These are phyloP conservation scores for Cephus rjabovi DNA, from an alignment of 2,888 invertebrate genomes.

Conservation along the genomic window DNA sequence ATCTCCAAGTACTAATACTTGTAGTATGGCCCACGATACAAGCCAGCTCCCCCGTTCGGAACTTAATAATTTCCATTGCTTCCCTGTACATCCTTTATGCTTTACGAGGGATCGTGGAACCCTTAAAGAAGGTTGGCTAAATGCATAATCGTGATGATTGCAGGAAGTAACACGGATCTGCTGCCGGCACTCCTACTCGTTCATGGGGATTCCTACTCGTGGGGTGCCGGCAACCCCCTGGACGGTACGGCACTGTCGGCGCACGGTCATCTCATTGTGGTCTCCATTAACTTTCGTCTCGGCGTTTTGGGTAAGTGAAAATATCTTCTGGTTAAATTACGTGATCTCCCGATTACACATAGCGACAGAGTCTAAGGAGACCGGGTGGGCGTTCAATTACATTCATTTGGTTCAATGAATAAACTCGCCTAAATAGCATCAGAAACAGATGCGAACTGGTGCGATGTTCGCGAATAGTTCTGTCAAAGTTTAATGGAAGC, in stretches of 20 bases:
- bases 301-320: slow-evolving; percentile 82
- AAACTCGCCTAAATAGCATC: background rate
- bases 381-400: background rate
- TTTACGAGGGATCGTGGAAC: background rate
- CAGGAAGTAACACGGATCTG: slow-evolving; percentile 70
- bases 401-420: background rate
- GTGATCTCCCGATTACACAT: background rate
- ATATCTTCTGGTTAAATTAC: background rate
- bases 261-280: slow-evolving; percentile 88
- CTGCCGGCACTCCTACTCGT: slow-evolving; percentile 89
- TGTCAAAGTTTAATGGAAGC: background rate
- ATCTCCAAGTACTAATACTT: background rate
- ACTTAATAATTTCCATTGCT: background rate
- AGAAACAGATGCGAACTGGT: background rate
- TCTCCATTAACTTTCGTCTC: slow-evolving; percentile 91
- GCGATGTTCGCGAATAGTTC: background rate
- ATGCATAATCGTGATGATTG: slow-evolving; percentile 44
- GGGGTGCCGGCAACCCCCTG: slow-evolving; percentile 97
- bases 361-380: background rate
- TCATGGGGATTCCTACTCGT: slow-evolving; percentile 96
- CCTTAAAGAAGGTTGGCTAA: background rate
- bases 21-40: background rate
- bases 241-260: slow-evolving; percentile 96
- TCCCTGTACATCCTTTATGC: background rate
- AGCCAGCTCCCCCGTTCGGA: background rate